These are phyloP conservation scores for Archocentrus centrarchus DNA, from an alignment of 2,113 vertebrate species.

Conservation along the genomic window DNA sequence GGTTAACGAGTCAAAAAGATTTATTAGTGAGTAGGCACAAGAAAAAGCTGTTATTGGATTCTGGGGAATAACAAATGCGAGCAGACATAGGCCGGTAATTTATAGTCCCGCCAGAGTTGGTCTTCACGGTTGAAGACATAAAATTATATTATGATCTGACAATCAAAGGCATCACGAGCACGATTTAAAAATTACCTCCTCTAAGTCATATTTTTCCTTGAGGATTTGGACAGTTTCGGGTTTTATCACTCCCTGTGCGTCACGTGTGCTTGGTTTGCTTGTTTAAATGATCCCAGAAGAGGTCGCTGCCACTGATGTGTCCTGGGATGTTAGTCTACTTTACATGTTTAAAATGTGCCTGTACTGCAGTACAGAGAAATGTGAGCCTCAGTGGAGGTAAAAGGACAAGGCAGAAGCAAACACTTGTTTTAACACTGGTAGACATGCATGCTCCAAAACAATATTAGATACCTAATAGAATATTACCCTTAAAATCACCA, in stretches of 20 bases:
- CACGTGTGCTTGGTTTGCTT: neutral
- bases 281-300: conserved; percentile 31
- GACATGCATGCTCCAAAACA: neutral
- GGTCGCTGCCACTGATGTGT: neutral
- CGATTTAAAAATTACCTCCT: conserved; percentile 56
- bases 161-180: conserved; percentile 50
- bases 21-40: conserved; percentile 57
- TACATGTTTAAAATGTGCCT: neutral
- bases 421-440: neutral
- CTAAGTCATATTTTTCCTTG: conserved; percentile 15
- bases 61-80: conserved; percentile 53
- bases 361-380: neutral
- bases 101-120: conserved; percentile 55
- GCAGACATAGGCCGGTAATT: conserved; percentile 63
- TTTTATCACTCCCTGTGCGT: conserved; percentile 14
- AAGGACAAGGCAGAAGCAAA: neutral
- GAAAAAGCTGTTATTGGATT: conserved; percentile 59
- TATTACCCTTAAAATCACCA: neutral
- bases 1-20: conserved; percentile 69
- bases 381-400: neutral
- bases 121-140: conserved; percentile 52
- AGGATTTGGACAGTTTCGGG: conserved; percentile 19
- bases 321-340: neutral
- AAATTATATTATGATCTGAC: conserved; percentile 64
- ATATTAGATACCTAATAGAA: neutral